phyloP scores from a whole-genome alignment of 1,140 invertebrate species.

The Ptiloglossa arizonensis region DNA sequence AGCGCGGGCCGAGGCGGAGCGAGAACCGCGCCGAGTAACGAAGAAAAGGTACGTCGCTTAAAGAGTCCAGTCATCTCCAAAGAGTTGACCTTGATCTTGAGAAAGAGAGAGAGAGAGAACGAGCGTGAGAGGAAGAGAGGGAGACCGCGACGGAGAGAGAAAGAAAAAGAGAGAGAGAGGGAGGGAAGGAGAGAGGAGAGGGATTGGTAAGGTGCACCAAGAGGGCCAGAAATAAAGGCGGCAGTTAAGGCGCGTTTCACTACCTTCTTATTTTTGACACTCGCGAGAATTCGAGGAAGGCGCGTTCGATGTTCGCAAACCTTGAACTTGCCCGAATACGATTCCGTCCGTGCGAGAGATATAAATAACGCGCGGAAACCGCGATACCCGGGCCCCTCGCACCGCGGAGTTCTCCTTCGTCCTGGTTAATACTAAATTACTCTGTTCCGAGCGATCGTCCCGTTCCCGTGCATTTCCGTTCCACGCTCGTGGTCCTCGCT shows the following conservation, averaged over 20 bases:
- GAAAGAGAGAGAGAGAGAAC: slow-evolving; percentile 60
- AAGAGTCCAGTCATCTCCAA: slow-evolving; percentile 80
- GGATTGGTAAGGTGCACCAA: slow-evolving; percentile 72
- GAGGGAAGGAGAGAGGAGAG: slow-evolving; percentile 63
- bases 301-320: slow-evolving; percentile 24
- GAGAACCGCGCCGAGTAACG: slow-evolving; percentile 51
- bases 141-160: slow-evolving; percentile 30
- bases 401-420: too few relatives aligned
- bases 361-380: too few relatives aligned
- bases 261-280: slow-evolving; percentile 57
- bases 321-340: neutral
- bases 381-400: too few relatives aligned
- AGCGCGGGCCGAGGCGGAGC: slow-evolving; percentile 4
- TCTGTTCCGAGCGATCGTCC: too few relatives aligned
- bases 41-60: slow-evolving; percentile 74
- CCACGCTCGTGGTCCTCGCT: too few relatives aligned
- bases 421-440: too few relatives aligned
- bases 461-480: too few relatives aligned
- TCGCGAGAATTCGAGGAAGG: slow-evolving; percentile 41
- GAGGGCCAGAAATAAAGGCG: slow-evolving; percentile 73
- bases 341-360: neutral
- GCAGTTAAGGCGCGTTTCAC: slow-evolving; percentile 71
- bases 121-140: slow-evolving; percentile 57
- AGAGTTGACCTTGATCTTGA: slow-evolving; percentile 80
- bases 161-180: slow-evolving; percentile 57